Evolutionary conservation across 2,113 vertebrate species (phyloP), one percentile per base, ranked within the genome.

Genomic region (Hirundichthys speculiger): DNA sequence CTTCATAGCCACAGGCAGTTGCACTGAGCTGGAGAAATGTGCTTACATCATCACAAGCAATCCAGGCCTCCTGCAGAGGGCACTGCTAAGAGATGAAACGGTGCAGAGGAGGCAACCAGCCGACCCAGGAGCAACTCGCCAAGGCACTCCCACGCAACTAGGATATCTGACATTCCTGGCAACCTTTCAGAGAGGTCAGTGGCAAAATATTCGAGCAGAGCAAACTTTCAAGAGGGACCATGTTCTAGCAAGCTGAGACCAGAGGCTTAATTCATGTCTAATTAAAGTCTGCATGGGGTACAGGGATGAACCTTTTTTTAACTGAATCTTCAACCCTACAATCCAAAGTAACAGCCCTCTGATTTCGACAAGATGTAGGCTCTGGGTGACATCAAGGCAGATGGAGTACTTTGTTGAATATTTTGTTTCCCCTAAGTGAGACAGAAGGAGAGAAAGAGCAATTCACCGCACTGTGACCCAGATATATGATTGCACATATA

Each of bases 161-260:
- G 75, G 87, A 93, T 90, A 89, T 91, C 88, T 92, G 86, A 82
- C 83, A 93, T 93, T 92, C 88, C 86, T 93, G 91, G 91, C 92
- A 87, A 70, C 68, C 70, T 75, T 58, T 84, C 85, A 85, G 85
- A 90, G 86, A 90, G 90, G 91, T 92, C 90, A 89, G 86, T 86
- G 75, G 68, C 82, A 66, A 90, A 91, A 90, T 90, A 91, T 88
- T 89, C 69, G 70, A 89, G 81, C 84, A 79, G 73, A 77, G 61
- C 80, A 84, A 86, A 79, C 81, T 83, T 86, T 89, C 66, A 66
- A 83, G 65, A 69, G 40, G 53, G 50, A 69, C 77, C 46, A 12
- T 73, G 75, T 72, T 78, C 67, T 53, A 65, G 75, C 64, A 71
- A 80, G 61, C 55, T 13, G 47, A 77, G 70, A 84, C 83, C 69